Percentiles rank a stretch among this genome's conserved stretches.
These are phyloP conservation scores for Sussaba pulchella DNA, from an alignment of 2,888 invertebrate genomes.

Conservation along the genomic window DNA sequence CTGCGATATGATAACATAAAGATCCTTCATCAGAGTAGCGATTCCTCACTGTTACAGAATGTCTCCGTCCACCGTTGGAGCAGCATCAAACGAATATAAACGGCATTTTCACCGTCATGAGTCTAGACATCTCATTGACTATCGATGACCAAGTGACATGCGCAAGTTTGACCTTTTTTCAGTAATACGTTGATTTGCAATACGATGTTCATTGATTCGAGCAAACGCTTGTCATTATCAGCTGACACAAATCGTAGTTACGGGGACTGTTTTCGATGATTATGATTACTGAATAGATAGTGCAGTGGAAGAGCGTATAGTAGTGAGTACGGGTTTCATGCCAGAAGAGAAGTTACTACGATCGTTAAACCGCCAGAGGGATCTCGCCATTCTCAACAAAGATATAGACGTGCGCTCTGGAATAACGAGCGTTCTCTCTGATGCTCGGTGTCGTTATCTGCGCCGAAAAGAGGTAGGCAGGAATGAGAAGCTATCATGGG, in stretches of 20 bases:
- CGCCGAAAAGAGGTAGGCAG: background rate
- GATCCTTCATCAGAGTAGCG: too few species aligned
- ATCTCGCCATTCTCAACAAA: background rate
- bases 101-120: too few species aligned
- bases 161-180: background rate
- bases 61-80: background rate
- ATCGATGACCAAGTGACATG: background rate
- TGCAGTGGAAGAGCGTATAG: background rate
- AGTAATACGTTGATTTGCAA: background rate
- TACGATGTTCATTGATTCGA: background rate
- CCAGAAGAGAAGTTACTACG: background rate
- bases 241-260: background rate
- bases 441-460: background rate
- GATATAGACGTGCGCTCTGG: constrained; percentile 8
- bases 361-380: background rate
- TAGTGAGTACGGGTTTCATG: background rate
- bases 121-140: background rate
- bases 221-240: background rate
- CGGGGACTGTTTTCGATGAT: background rate
- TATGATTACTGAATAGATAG: background rate
- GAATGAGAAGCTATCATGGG: background rate
- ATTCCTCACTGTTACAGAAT: too few species aligned
- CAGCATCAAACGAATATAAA: too few species aligned
- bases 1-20: too few species aligned
- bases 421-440: constrained; percentile 1